These are phyloP conservation scores for Baccha elongata DNA, from an alignment of 2,888 invertebrate species.

Conservation along the genomic window DNA sequence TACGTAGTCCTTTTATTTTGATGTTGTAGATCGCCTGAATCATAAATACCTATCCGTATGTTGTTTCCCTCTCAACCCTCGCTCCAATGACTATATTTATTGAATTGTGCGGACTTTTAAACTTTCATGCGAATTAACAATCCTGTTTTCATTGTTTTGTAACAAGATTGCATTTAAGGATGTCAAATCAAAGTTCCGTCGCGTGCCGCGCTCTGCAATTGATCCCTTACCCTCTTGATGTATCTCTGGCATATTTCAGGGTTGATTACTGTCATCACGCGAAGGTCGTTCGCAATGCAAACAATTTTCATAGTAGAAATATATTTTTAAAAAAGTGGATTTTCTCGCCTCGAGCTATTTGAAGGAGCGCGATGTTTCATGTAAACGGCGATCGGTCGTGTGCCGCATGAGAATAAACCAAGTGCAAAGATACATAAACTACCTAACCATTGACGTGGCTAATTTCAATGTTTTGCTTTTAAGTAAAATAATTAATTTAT, in stretches of 20 bases:
- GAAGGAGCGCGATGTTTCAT: conserved; percentile 62
- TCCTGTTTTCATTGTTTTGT: conserved; percentile 82
- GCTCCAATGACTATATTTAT: conserved; percentile 77
- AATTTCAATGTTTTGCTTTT: conserved; percentile 80
- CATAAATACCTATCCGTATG: conserved; percentile 10
- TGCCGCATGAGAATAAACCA: conserved; percentile 59
- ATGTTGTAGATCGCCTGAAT: conserved; percentile 31
- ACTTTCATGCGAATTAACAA: conserved; percentile 78
- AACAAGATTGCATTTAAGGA: conserved; percentile 82
- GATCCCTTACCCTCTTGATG: conserved; percentile 34
- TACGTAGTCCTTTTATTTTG: conserved; percentile 21
- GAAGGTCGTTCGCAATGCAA: conserved; percentile 67
- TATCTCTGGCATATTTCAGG: conserved; percentile 77
- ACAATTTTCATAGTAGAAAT: conserved; percentile 28
- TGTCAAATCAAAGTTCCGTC: conserved; percentile 76
- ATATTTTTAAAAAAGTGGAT: conserved; percentile 76
- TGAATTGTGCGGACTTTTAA: conserved; percentile 79
- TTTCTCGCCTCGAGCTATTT: conserved; percentile 81
- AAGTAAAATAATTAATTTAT: conserved; percentile 81
- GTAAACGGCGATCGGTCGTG: conserved; percentile 76
- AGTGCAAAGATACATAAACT: conserved; percentile 38
- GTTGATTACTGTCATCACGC: conserved; percentile 81
- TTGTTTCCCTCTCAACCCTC: conserved; percentile 73
- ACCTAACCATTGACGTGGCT: conserved; percentile 79
- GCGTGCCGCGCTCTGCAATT: conserved; percentile 21